Base-by-base conservation (phyloP, 2,113 vertebrate species). In the Phyllopteryx taeniolatus region DNA sequence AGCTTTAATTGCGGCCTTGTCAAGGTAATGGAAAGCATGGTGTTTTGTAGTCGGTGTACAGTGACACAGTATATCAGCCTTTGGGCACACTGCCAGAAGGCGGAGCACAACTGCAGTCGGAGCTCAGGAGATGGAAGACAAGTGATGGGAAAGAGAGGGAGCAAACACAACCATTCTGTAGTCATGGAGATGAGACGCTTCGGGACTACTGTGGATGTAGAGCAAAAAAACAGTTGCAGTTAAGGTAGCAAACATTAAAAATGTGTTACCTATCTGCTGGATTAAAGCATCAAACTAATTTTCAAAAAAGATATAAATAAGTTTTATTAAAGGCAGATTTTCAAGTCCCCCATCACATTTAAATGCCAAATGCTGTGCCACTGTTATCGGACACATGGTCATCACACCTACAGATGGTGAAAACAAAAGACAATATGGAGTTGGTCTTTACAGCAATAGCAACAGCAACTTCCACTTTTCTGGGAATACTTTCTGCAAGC, bases 21-120 rank as follows among this genome's bases (percentile, higher is more conserved):
- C 79, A 44, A 56, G 69, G 71, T 89, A 91, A 91, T 88, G 79
- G 79, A 90, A 90, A 74, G 83, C 78, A 83, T 79, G 79, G 72
- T 83, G 74, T 80, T 82, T 79, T 77, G 65, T 49, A 67, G 66
- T 62, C 4, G 61, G 88, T 92, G 72, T 82, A 77, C 39, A 66
- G 79, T 80, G 75, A 84, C 79, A 84, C 74, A 79, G 59, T 85
- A 85, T 80, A 86, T 84, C 86, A 86, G 84, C 81, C 75, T 75
- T 22, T 56, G 77, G 86, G 82, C 85, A 73, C 67, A 47, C 79
- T 17, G 85, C 86, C 84, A 85, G 78, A 44, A 74, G 81, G 68
- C 74, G 53, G 72, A 59, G 83, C 83, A 84, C 42, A 33, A 76
- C 71, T 78, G 31, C 73, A 82, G 85, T 91, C 90, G 89, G 89